Evolutionary conservation across 2,888 invertebrate species (phyloP), one percentile per base, ranked within the genome.

Genomic region (Lasioglossum figueresi): DNA sequence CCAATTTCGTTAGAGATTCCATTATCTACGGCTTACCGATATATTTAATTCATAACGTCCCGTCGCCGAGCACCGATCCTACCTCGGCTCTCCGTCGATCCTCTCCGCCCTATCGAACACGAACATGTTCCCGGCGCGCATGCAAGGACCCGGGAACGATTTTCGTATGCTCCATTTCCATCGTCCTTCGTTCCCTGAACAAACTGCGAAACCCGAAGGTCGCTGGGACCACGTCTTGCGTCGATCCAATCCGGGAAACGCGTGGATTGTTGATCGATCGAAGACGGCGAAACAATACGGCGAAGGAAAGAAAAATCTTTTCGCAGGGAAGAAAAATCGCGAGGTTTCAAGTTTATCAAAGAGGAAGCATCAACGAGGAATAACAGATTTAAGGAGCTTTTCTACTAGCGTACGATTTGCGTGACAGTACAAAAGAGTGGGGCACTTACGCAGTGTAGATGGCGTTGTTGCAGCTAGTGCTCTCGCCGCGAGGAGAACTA

Each of bases 1-100:
- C 37, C 73, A 73, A 73, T 68, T 75, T 83, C 52, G 71, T 83
- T 83, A 73, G 63, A 34, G 45, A 82, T 82, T 82, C 81, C 66
- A 82, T 78, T 78, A 82, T 82, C 78, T 73, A 40, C 37, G 74
- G 34, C 77, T 52, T 52, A 52, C 19, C 70, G 14, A 19, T 63
- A 45, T 77, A 48, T 71, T 71, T 81, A 56, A 59, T 71, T 76
- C 59, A 72, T 59, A 71, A 27, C 31, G 43, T 59, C n/a, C 37
- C 43, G 45, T 34, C 43, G 70, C 2, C 12, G 70, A 16, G 68
- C 52, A 10, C 52, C 52, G 52, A 52, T 10, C 8, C 52, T 52
- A 16, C 27, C 45, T 37, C 66, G 34, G 66, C 23, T 31, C 34
- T 6, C 16, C 34, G 27, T 16, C 10, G 52, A 52, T 19, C 37